Conservation (phyloP, 2,797 vertebrate species). For the Mormyrus proboscirostris region DNA sequence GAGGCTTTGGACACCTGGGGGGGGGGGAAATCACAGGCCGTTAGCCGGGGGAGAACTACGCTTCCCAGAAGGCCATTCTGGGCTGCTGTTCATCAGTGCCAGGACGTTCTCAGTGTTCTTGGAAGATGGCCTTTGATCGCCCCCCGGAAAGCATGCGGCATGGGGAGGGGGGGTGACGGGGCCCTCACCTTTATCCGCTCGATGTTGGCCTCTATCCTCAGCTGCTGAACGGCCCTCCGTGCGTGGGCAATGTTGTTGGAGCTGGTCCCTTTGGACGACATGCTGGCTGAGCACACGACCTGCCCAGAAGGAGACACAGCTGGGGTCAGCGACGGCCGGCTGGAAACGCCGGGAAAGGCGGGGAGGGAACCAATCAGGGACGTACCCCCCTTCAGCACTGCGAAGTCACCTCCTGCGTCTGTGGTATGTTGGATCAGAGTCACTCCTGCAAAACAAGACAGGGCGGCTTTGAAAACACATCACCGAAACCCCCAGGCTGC, state of each 20-base stretch:
- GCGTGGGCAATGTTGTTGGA: constrained; percentile 79
- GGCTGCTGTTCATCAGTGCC: background rate
- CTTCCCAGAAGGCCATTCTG: background rate
- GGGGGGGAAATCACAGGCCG: background rate
- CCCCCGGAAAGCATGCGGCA: background rate
- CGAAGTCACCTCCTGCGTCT: background rate
- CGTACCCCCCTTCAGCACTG: background rate
- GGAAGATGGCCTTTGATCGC: background rate
- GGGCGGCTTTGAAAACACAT: background rate
- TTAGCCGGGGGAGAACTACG: background rate
- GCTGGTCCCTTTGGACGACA: constrained; percentile 82
- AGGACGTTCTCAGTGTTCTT: background rate
- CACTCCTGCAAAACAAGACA: background rate
- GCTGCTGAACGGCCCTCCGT: constrained; percentile 79
- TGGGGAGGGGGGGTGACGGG: background rate
- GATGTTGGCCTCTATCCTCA: constrained; percentile 80
- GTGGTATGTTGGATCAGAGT: background rate
- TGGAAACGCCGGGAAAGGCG: background rate
- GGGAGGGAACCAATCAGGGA: background rate
- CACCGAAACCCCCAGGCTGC: background rate
- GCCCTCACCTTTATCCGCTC: constrained; percentile 87
- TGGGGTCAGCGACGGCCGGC: background rate
- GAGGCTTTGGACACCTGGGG: constrained; percentile 88
- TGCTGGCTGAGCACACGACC: constrained; percentile 53
- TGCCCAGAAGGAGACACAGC: constrained; percentile 17